A percentile compares a stretch with the other conserved stretches of the same genome.
Evolutionary conservation across 1,140 invertebrate species (phyloP).

Genomic region (Chironomus striatipennis): DNA sequence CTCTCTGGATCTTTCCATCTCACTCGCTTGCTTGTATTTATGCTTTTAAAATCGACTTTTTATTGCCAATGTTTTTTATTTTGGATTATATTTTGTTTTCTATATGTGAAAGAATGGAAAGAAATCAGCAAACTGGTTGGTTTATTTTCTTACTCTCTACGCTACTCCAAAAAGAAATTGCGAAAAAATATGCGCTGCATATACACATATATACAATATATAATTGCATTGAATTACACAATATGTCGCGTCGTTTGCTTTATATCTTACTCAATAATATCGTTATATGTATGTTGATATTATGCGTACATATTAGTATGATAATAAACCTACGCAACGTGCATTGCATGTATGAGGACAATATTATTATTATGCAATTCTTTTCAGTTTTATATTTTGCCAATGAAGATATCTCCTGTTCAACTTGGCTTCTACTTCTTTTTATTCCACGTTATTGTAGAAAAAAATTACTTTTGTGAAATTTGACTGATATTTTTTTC

Average conservation of each 20-base stretch:
- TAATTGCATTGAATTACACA: constrained; percentile 14
- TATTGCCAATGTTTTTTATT: too few species aligned
- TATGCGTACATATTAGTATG: constrained; percentile 12
- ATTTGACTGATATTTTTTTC: not conserved
- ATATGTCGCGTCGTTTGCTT: not conserved
- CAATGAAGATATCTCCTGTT: constrained; percentile 10
- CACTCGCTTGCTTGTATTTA: constrained; percentile 21
- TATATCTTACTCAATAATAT: constrained; percentile 6
- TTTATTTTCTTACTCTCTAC: constrained; percentile 26
- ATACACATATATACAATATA: not conserved
- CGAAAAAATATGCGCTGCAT: constrained; percentile 11
- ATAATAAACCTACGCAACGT: constrained; percentile 12
- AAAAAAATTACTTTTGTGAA: not conserved
- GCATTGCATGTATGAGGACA: constrained; percentile 11
- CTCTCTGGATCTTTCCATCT: not conserved
- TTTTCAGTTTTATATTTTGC: constrained; percentile 2
- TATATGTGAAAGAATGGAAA: too few species aligned
- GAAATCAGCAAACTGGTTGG: constrained; percentile 26
- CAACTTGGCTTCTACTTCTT: not conserved
- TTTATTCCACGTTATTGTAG: not conserved
- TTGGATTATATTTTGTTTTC: too few species aligned
- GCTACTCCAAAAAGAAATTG: constrained; percentile 19
- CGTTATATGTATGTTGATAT: not conserved
- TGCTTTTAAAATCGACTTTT: too few species aligned
- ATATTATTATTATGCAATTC: constrained; percentile 18